Evolutionary conservation across 2,888 invertebrate species (phyloP).

Genomic region (Zelleria hepariella): DNA sequence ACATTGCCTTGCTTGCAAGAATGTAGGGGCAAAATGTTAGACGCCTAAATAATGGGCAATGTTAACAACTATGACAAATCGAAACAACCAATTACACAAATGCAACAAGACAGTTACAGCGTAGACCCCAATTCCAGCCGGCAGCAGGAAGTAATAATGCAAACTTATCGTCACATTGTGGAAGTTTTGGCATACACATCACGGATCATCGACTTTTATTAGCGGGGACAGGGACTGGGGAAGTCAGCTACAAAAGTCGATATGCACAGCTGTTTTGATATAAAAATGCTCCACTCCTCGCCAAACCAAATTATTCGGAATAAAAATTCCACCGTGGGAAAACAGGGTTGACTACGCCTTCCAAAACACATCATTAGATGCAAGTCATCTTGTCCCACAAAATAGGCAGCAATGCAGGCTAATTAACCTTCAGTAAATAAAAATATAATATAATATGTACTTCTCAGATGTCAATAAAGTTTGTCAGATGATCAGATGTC

Average conservation of each 20-base stretch:
- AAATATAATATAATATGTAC: too few species aligned
- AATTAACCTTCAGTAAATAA: too few species aligned
- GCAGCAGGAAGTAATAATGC: constrained; percentile 9
- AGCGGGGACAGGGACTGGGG: constrained; percentile 35
- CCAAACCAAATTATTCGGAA: too few species aligned
- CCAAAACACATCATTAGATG: too few species aligned
- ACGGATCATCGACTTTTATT: constrained; percentile 66
- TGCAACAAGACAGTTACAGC: neutral
- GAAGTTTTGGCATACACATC: constrained; percentile 59
- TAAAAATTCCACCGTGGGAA: too few species aligned
- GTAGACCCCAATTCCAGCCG: neutral
- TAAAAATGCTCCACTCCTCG: neutral
- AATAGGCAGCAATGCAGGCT: too few species aligned
- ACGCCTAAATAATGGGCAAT: neutral
- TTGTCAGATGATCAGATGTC: too few species aligned
- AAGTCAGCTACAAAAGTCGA: neutral
- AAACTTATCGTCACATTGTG: constrained; percentile 50
- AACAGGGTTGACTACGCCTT: too few species aligned
- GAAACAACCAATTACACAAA: neutral
- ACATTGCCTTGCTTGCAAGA: neutral
- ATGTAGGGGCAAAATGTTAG: too few species aligned
- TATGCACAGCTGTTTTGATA: neutral
- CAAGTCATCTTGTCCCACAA: too few species aligned
- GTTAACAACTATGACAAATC: neutral
- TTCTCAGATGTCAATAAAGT: too few species aligned